Evolutionary conservation across 2,888 invertebrate genomes (phyloP).

Genomic region (Anthoptus insignis): DNA sequence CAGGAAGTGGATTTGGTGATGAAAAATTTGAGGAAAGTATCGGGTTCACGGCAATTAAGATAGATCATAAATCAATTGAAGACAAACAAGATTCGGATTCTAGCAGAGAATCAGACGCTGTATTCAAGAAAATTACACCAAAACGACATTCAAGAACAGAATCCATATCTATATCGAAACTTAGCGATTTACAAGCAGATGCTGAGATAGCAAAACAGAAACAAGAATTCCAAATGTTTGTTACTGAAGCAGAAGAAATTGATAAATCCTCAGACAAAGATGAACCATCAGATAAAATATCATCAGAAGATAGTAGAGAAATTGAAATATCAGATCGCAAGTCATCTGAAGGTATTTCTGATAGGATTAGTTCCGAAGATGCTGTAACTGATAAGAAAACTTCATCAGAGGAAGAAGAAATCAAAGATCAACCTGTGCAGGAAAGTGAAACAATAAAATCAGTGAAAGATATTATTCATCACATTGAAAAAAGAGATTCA

Average conservation of each 20-base stretch:
- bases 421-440: constrained; percentile 60
- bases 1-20: constrained; percentile 83
- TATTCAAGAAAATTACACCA: constrained; percentile 80
- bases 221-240: constrained; percentile 80
- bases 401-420: constrained; percentile 77
- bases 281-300: constrained; percentile 82
- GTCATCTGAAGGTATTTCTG: constrained; percentile 83
- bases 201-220: constrained; percentile 63
- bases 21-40: constrained; percentile 83
- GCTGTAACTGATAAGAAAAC: constrained; percentile 84
- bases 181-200: constrained; percentile 74
- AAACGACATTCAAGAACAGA: constrained; percentile 83
- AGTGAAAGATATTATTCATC: constrained; percentile 51
- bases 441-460: constrained; percentile 55
- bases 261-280: constrained; percentile 81
- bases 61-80: constrained; percentile 67
- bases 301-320: constrained; percentile 83
- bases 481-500: constrained; percentile 57
- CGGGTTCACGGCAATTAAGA: constrained; percentile 75
- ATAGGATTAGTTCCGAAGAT: constrained; percentile 83
- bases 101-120: constrained; percentile 64
- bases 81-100: constrained; percentile 74
- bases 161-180: constrained; percentile 77
- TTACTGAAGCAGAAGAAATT: constrained; percentile 82
- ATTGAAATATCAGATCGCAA: constrained; percentile 83